Conservation (phyloP, 1,140 invertebrate species). For the Eumeta japonica region DNA sequence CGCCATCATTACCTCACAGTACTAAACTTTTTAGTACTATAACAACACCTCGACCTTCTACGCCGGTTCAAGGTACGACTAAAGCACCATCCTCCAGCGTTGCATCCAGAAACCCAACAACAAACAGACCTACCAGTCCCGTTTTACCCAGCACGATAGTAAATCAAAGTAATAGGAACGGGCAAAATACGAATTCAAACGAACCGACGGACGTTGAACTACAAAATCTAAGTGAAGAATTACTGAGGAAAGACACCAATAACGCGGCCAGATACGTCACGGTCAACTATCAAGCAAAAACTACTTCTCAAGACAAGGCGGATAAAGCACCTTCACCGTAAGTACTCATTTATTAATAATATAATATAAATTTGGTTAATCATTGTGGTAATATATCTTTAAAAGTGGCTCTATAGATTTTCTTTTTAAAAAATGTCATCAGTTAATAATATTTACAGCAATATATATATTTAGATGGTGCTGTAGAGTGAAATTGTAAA, state of each 20-base stretch:
- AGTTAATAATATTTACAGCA: no score
- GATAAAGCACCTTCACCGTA: slow-evolving; percentile 74
- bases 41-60: background rate
- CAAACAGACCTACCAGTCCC: slow-evolving; percentile 19
- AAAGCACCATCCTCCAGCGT: no score
- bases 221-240: slow-evolving; percentile 66
- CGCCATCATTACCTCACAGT: background rate
- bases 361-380: slow-evolving; percentile 1
- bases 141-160: slow-evolving; percentile 47
- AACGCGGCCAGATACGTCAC: slow-evolving; percentile 67
- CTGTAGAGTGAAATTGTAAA: no score
- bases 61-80: slow-evolving; percentile 1
- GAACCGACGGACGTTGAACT: slow-evolving; percentile 60
- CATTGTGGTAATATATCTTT: background rate
- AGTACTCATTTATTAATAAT: slow-evolving; percentile 26
- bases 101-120: slow-evolving; percentile 17
- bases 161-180: slow-evolving; percentile 28
- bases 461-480: no score
- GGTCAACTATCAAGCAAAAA: slow-evolving; percentile 71
- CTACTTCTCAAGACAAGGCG: slow-evolving; percentile 62
- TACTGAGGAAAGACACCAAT: slow-evolving; percentile 70
- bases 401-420: slow-evolving; percentile 5
- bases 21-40: background rate
- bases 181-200: slow-evolving; percentile 17
- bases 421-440: no score